These are phyloP conservation scores for Drosophila lacertosa DNA, from an alignment of 1,140 invertebrate genomes.

Conservation along the genomic window DNA sequence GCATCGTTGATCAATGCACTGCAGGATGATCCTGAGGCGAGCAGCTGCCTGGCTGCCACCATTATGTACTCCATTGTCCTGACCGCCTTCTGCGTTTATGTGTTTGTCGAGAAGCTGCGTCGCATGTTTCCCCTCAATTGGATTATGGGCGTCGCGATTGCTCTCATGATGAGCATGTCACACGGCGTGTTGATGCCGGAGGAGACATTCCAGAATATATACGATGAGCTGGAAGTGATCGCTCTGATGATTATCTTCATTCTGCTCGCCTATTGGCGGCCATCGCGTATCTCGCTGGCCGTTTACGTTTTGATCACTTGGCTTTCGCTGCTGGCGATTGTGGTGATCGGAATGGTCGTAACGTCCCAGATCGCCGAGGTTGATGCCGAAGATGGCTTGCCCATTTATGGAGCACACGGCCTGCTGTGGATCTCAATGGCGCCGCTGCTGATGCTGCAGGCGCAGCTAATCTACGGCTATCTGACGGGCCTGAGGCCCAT, in stretches of 20 bases:
- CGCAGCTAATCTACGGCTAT: constrained; percentile 45
- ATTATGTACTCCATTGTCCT: constrained; percentile 17
- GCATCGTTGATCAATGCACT: neutral
- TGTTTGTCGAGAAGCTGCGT: constrained; percentile 18
- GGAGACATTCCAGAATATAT: too few species aligned
- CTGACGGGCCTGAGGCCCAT: constrained; percentile 2
- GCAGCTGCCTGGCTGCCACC: neutral
- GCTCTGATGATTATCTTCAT: constrained; percentile 25
- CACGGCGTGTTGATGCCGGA: too few species aligned
- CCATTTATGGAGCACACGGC: neutral
- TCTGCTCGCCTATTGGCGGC: constrained; percentile 32
- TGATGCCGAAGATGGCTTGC: neutral
- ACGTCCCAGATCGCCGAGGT: rapidly evolving
- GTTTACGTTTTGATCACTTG: constrained; percentile 4
- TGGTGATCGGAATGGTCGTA: neutral
- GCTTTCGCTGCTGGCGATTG: neutral
- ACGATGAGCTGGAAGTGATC: constrained; percentile 45
- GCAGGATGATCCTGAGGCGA: neutral
- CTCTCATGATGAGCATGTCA: constrained; percentile 21
- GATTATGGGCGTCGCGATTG: constrained; percentile 29
- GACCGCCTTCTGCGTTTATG: constrained; percentile 15
- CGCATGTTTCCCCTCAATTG: constrained; percentile 44
- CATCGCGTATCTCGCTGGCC: neutral
- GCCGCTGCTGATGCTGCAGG: constrained; percentile 54
- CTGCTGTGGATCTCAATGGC: constrained; percentile 9